Evolutionary conservation across 1,140 invertebrate species (phyloP).

Genomic region (Drosophila trapezifrons): DNA sequence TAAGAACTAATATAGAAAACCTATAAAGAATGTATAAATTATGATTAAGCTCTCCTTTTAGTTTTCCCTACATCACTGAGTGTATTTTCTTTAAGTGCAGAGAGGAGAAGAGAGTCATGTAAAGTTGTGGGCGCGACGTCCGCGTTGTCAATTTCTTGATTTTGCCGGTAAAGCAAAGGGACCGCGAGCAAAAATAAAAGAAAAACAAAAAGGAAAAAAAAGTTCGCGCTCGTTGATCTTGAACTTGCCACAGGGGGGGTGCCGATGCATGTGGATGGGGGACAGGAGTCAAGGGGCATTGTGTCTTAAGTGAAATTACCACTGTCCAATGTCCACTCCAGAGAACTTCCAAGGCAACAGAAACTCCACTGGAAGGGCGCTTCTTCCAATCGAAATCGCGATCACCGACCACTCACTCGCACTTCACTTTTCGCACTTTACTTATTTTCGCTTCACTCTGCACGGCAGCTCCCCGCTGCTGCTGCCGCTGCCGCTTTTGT

Average conservation of each 20-base stretch:
- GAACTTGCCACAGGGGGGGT: constrained; percentile 36
- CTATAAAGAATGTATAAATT: no score
- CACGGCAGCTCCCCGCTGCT: constrained; percentile 1
- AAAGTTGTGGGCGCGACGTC: constrained; percentile 52
- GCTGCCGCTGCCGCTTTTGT: constrained; percentile 10
- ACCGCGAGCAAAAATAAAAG: constrained; percentile 6
- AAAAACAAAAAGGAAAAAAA: neutral
- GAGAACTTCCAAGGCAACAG: neutral
- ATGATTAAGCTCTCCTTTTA: no score
- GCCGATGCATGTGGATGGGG: neutral
- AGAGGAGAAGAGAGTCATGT: constrained; percentile 15
- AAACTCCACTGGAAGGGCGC: neutral
- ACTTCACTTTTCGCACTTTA: constrained; percentile 67
- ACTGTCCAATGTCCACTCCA: constrained; percentile 29
- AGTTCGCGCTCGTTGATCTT: constrained; percentile 48
- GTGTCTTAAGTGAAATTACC: constrained; percentile 26
- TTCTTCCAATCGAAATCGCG: constrained; percentile 40
- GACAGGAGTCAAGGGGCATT: neutral
- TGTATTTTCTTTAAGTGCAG: neutral
- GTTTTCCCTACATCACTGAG: no score
- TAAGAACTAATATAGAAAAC: no score
- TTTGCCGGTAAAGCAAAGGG: constrained; percentile 39
- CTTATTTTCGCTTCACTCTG: constrained; percentile 12
- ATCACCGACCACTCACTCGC: constrained; percentile 41
- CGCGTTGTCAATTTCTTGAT: constrained; percentile 44